These are phyloP conservation scores for Diplodus sargus DNA, from an alignment of 2,797 vertebrate species.

Conservation along the genomic window DNA sequence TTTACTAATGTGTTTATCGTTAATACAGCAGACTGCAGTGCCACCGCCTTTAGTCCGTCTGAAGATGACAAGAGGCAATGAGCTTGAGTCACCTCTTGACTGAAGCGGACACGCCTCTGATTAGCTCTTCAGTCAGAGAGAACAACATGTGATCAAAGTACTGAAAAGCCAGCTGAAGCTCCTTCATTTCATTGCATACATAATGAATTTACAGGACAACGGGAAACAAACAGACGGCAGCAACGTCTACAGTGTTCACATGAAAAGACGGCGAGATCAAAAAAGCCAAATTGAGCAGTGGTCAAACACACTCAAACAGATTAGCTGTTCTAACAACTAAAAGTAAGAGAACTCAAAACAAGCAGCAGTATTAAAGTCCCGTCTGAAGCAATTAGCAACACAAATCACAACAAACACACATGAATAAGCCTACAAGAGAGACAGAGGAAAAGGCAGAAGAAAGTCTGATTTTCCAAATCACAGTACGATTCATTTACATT, in stretches of 20 bases:
- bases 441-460: constrained; percentile 4
- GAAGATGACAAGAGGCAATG: constrained; percentile 10
- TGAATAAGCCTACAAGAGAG: constrained; percentile 5
- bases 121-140: constrained; percentile 31
- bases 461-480: too few species aligned
- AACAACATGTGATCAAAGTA: constrained; percentile 48
- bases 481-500: too few species aligned
- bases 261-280: constrained; percentile 24
- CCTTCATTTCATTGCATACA: constrained; percentile 30
- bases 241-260: neutral
- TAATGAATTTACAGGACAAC: constrained; percentile 20
- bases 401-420: constrained; percentile 19
- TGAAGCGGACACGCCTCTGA: constrained; percentile 30
- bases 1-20: constrained; percentile 49
- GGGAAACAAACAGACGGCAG: constrained; percentile 6
- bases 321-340: constrained; percentile 13
- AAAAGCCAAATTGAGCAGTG: constrained; percentile 14
- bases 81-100: constrained; percentile 21
- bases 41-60: constrained; percentile 31
- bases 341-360: neutral
- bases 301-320: constrained; percentile 26
- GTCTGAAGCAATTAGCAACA: constrained; percentile 29
- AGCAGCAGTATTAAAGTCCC: neutral
- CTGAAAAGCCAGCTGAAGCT: constrained; percentile 28
- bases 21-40: constrained; percentile 22